Percentiles rank a stretch among this genome's conserved stretches.
Evolutionary conservation across 2,797 vertebrate species (phyloP).

Genomic region (Darevskia mixta): DNA sequence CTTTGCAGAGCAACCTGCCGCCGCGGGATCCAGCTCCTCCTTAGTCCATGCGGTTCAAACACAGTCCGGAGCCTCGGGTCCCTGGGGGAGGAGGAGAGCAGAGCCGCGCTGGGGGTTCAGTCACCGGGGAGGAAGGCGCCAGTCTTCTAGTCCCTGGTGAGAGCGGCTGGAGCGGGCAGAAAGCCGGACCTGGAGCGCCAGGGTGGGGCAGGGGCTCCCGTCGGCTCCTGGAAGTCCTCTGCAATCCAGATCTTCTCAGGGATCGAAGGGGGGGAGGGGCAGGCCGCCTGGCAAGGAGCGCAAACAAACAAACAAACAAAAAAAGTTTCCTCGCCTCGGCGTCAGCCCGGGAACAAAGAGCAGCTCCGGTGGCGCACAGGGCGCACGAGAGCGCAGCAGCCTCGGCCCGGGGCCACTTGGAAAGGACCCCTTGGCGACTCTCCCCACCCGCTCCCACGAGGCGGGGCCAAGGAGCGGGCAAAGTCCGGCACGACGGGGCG

Average conservation of each 20-base stretch:
- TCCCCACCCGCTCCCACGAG: background rate
- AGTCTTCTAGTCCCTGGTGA: background rate
- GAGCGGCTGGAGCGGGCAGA: background rate
- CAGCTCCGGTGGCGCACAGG: too few species aligned
- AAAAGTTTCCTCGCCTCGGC: too few species aligned
- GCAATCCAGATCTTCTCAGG: constrained; percentile 14
- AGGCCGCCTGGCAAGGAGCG: background rate
- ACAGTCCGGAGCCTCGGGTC: background rate
- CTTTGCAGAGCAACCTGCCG: background rate
- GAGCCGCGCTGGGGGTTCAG: background rate
- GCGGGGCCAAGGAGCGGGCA: background rate
- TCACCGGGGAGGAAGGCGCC: background rate
- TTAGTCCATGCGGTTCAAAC: background rate
- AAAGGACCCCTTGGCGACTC: background rate
- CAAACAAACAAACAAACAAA: background rate
- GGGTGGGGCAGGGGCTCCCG: background rate
- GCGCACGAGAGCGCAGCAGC: too few species aligned
- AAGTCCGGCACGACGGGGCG: background rate
- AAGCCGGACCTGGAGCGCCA: too few species aligned
- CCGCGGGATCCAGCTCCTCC: background rate
- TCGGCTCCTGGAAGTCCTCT: background rate
- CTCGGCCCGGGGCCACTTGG: background rate
- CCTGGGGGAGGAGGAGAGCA: background rate
- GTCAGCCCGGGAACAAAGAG: background rate
- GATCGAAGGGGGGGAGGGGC: background rate